phyloP scores from a whole-genome alignment of 2,113 vertebrate genomes.

The Rhea americana region DNA sequence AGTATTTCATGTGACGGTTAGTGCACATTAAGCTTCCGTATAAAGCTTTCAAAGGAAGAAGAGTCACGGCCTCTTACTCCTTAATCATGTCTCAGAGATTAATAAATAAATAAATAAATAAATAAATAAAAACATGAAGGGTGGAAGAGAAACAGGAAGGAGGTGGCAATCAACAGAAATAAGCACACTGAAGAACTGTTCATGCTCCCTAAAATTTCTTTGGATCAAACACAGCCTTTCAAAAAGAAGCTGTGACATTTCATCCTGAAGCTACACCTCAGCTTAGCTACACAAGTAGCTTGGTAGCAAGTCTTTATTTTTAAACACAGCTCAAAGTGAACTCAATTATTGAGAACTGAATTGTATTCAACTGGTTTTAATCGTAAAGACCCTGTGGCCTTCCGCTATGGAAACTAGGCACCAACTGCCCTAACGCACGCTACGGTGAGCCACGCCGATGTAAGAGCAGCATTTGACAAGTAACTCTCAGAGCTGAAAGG shows the following conservation, averaged over 20 bases:
- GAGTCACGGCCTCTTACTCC: background rate
- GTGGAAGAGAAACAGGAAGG: constrained; percentile 6
- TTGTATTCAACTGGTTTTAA: background rate
- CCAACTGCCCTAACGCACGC: fast-evolving
- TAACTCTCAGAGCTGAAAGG: background rate
- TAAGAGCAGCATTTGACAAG: background rate
- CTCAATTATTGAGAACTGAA: background rate
- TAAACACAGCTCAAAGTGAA: background rate
- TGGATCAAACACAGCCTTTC: background rate
- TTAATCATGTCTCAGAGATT: background rate
- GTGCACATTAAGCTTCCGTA: background rate
- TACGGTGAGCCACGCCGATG: background rate
- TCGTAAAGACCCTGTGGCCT: background rate
- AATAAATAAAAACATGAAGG: background rate
- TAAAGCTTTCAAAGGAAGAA: background rate
- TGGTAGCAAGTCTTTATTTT: background rate
- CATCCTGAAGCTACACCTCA: background rate
- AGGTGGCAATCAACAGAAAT: background rate
- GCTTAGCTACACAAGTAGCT: background rate
- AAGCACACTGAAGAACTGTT: background rate
- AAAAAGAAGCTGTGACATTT: background rate
- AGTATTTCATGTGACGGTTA: background rate
- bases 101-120: no score
- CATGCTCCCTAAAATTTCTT: background rate
- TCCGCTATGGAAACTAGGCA: background rate